These are phyloP conservation scores for Alectura lathami DNA, from an alignment of 2,113 vertebrate genomes.

Conservation along the genomic window DNA sequence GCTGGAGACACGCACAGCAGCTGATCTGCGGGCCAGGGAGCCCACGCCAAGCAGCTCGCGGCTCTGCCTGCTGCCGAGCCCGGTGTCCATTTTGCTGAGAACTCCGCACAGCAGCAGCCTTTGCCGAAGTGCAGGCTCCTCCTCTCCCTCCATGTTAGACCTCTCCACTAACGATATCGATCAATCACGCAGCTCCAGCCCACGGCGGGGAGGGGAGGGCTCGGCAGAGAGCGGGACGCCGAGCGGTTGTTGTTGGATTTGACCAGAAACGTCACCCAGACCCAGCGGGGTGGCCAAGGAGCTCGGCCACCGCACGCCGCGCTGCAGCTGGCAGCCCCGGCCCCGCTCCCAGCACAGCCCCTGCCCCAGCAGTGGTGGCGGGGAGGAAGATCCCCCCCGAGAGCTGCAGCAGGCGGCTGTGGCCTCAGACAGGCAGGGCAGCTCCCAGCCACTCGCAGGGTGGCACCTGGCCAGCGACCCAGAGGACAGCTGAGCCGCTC, in stretches of 20 bases:
- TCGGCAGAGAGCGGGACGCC: neutral
- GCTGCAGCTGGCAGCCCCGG: neutral
- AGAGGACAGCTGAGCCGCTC: neutral
- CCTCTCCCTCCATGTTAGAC: slow-evolving; percentile 29
- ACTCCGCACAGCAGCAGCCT: neutral
- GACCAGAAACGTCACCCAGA: no score
- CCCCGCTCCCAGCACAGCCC: neutral
- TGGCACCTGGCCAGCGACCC: neutral
- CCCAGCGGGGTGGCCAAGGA: no score
- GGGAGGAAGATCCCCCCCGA: rapidly evolving
- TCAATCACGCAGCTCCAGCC: neutral
- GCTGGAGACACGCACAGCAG: neutral
- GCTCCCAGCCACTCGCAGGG: rapidly evolving
- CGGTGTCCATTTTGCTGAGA: neutral
- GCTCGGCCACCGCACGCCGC: neutral
- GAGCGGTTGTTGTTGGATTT: neutral
- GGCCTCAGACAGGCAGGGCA: neutral
- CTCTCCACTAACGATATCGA: neutral
- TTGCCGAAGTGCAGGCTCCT: neutral
- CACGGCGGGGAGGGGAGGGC: neutral
- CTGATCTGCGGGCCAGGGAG: rapidly evolving
- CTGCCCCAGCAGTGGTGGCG: neutral
- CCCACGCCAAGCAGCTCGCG: rapidly evolving
- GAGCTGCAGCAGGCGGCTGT: neutral
- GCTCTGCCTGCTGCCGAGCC: neutral